Percentiles rank a stretch among this genome's conserved stretches.
These are phyloP conservation scores for Drosophila longiperda DNA, from an alignment of 2,888 invertebrate genomes.

Conservation along the genomic window DNA sequence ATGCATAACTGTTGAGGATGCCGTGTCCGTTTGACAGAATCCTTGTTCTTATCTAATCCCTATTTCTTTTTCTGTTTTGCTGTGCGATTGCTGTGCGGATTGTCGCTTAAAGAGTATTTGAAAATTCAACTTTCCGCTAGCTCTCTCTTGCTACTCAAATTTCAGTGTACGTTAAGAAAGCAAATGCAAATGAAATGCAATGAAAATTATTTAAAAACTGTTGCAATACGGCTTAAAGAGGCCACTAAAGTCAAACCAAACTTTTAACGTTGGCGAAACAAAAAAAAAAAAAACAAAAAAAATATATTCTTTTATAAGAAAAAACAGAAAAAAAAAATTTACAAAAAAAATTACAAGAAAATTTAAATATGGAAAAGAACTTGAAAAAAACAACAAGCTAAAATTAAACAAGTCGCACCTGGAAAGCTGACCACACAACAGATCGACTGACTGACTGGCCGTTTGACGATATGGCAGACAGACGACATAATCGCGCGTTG, in stretches of 20 bases:
- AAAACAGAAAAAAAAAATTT: background rate
- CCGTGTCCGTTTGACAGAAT: conserved; percentile 1
- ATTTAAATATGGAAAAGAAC: background rate
- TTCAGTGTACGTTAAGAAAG: conserved; percentile 28
- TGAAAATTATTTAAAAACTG: background rate
- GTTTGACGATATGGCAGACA: conserved; percentile 13
- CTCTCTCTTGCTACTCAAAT: background rate
- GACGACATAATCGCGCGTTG: conserved; percentile 1
- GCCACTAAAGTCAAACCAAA: conserved; percentile 17
- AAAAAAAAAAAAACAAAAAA: conserved; percentile 8
- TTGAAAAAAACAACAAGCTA: conserved; percentile 7
- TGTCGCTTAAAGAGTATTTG: conserved; percentile 8
- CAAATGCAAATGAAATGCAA: too few relatives aligned
- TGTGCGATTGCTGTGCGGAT: background rate
- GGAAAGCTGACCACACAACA: background rate
- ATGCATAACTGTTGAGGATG: conserved; percentile 14
- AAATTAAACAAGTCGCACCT: conserved; percentile 8
- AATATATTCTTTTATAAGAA: background rate
- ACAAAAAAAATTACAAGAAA: background rate
- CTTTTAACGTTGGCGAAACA: conserved; percentile 7
- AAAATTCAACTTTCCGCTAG: background rate
- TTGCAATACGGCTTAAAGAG: conserved; percentile 11
- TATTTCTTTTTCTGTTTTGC: background rate
- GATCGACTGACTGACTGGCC: background rate
- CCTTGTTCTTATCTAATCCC: conserved; percentile 11